Base-by-base conservation (phyloP, 1,140 invertebrate genomes). In the Drosophila sp. region DNA sequence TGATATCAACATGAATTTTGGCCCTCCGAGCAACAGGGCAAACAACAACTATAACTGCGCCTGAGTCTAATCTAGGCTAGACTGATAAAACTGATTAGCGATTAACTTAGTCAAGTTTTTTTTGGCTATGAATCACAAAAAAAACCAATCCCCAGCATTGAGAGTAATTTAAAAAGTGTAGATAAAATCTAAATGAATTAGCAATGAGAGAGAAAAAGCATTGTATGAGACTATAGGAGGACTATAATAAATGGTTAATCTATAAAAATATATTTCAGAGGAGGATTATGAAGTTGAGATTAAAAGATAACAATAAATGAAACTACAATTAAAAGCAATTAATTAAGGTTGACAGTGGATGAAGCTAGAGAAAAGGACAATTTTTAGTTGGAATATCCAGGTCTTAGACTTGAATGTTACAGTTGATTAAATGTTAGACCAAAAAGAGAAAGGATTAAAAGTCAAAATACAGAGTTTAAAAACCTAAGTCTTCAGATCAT, bases 1-100 rank as follows among this genome's bases (percentile, higher is more conserved):
- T 74, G 61, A 67, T 64, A 62, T 47, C 32, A 55, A 56, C 63
- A 23, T 35, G 47, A 38, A 65, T 33, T 65, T 33, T 56, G 54
- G 17, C 30, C 55, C 55, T 33, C 32, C 4, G 2, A 35, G 25
- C 23, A 27, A 27, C 23, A 50, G 25, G 27, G 5, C 6, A 23
- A 54, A 35, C 33, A 58, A 32, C 32, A 35, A 25, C 17, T 47
- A 47, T 50, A 50, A 1, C 17, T 50, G 44, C 27, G 25, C 25
- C 25, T 50, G 1, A 27, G 23, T 50, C 44, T 50, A 50, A 50
- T 50, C 44, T 50, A 50, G 44, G 6, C 44, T 50, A 50, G 44
- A 50, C 44, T 50, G 44, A 50, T 50, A 50, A 50, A 50, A 50
- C 23, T 50, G 44, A 50, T 50, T 50, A 50, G 44, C 44, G 44